Percentiles rank a stretch among this genome's conserved stretches.
Conservation (phyloP, 2,888 invertebrate genomes). For the Drosophila acutilabella region DNA sequence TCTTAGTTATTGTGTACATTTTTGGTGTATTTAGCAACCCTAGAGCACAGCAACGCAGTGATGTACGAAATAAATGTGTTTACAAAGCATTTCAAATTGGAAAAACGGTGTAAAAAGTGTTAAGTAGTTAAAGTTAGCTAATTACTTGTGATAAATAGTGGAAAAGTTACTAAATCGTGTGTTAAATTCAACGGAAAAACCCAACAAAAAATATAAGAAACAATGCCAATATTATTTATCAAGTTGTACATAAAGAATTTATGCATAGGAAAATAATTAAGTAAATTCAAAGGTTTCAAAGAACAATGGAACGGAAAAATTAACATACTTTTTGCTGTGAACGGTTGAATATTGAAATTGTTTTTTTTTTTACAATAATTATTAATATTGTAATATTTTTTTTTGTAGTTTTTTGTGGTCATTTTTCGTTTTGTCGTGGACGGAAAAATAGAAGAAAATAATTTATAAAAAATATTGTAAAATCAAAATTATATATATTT, state of each 20-base stretch:
- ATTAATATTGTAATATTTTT: slow-evolving; percentile 32
- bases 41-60: background rate
- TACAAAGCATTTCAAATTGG: slow-evolving; percentile 22
- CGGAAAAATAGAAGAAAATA: slow-evolving; percentile 73
- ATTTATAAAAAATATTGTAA: slow-evolving; percentile 67
- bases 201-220: slow-evolving; percentile 21
- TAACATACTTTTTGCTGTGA: slow-evolving; percentile 78
- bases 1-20: background rate
- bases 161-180: slow-evolving; percentile 8
- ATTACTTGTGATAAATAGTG: slow-evolving; percentile 14
- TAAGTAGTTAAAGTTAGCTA: slow-evolving; percentile 3
- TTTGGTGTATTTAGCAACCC: background rate
- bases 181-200: slow-evolving; percentile 32
- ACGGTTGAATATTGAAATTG: slow-evolving; percentile 45
- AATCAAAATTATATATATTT: slow-evolving; percentile 57
- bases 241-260: slow-evolving; percentile 38
- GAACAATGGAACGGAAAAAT: slow-evolving; percentile 42
- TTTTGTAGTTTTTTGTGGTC: slow-evolving; percentile 31
- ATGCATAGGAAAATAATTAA: slow-evolving; percentile 30
- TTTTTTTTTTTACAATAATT: slow-evolving; percentile 29
- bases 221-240: slow-evolving; percentile 38
- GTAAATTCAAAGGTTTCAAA: slow-evolving; percentile 27
- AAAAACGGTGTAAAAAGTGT: slow-evolving; percentile 7
- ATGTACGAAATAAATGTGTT: background rate
- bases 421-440: slow-evolving; percentile 61